These are phyloP conservation scores for Anser brachyrhynchus DNA, from an alignment of 2,113 vertebrate species.

Conservation along the genomic window DNA sequence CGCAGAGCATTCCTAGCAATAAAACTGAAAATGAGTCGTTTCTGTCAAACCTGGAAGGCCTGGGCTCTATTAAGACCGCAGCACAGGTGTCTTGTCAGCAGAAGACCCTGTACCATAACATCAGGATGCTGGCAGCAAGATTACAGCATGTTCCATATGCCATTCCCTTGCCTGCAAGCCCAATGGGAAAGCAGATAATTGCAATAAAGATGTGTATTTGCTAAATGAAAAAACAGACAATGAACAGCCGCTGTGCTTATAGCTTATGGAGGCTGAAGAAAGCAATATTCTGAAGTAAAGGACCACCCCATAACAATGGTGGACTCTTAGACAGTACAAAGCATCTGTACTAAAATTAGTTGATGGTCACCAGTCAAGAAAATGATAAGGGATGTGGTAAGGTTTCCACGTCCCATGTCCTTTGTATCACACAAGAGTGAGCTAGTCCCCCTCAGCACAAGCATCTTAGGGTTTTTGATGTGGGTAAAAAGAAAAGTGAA, in stretches of 20 bases:
- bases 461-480: not conserved
- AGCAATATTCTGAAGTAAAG: not conserved
- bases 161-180: not conserved
- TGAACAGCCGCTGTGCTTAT: not conserved
- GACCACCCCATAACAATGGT: not conserved
- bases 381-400: not conserved
- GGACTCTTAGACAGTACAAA: not conserved
- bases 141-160: not conserved
- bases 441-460: not conserved
- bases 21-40: not conserved
- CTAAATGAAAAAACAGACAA: not conserved
- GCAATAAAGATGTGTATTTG: rapidly evolving
- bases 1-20: not conserved
- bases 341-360: not conserved
- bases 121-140: not conserved
- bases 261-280: not conserved
- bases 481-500: not conserved
- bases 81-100: not conserved
- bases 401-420: rapidly evolving
- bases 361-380: not conserved
- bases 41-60: not conserved
- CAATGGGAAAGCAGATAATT: not conserved
- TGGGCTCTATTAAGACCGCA: not conserved
- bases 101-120: not conserved
- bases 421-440: not conserved